Conservation (phyloP, 2,797 vertebrate species). For the Myotis vivesi region DNA sequence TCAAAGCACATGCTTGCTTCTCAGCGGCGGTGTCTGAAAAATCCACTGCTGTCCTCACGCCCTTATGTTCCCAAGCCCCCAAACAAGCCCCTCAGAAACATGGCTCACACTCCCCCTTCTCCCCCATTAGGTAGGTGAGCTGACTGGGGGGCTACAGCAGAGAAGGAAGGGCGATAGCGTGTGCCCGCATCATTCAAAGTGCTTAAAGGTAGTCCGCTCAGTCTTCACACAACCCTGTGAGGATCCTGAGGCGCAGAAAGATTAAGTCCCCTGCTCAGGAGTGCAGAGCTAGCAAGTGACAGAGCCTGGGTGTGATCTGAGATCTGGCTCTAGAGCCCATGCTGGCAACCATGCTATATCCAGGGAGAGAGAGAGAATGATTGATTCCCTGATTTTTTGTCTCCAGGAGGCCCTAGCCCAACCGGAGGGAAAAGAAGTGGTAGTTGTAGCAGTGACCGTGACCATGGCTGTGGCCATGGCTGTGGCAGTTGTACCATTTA, state of each 20-base stretch:
- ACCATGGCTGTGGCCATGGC: no score
- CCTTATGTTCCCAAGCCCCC: background rate
- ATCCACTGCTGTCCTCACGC: background rate
- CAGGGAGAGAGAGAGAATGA: accelerated
- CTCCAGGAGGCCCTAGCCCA: background rate
- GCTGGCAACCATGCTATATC: accelerated
- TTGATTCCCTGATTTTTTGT: background rate
- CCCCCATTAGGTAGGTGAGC: background rate
- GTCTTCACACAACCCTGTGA: background rate
- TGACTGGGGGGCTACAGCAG: background rate
- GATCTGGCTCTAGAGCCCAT: background rate
- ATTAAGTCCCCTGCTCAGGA: background rate
- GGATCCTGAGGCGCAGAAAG: background rate
- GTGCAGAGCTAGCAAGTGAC: background rate
- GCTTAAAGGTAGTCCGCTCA: background rate
- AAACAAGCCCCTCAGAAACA: background rate
- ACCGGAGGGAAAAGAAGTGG: no score
- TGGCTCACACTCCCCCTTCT: background rate
- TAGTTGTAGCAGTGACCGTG: no score
- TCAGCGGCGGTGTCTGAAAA: background rate
- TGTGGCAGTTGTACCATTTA: background rate
- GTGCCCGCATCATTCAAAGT: background rate
- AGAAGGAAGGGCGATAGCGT: accelerated
- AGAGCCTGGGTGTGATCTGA: background rate
- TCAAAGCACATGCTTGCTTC: background rate